These are phyloP conservation scores for Helarctos malayanus DNA, from an alignment of 2,797 vertebrate genomes.

Conservation along the genomic window DNA sequence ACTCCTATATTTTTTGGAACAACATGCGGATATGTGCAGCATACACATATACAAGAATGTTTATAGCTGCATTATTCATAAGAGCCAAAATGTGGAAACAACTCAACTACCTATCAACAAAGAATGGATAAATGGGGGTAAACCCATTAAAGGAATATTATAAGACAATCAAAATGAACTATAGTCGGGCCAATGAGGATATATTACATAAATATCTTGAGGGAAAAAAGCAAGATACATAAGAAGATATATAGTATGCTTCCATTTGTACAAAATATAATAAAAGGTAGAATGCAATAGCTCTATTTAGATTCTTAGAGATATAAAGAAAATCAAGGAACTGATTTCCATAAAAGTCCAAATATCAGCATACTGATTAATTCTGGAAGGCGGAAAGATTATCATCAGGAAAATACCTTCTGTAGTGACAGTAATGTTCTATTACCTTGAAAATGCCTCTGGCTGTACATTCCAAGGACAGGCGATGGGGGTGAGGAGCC, in stretches of 20 bases:
- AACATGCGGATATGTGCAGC: not conserved
- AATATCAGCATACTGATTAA: not conserved
- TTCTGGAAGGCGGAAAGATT: not conserved
- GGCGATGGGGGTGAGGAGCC: not conserved
- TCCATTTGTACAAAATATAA: not conserved
- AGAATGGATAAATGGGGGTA: not conserved
- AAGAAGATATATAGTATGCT: not conserved
- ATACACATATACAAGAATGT: not conserved
- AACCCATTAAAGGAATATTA: not conserved
- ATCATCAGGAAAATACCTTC: not conserved
- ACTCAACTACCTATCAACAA: not conserved
- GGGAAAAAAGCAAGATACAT: not conserved
- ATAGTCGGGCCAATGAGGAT: not conserved
- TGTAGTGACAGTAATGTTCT: not conserved
- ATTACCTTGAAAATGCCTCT: not conserved
- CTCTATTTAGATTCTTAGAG: not conserved
- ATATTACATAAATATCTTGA: not conserved
- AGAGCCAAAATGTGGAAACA: not conserved
- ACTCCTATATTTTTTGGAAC: not conserved
- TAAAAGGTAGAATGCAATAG: not conserved
- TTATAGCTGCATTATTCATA: not conserved
- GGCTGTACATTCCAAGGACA: not conserved
- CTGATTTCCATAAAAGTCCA: not conserved
- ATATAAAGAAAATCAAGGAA: not conserved
- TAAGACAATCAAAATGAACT: not conserved